phyloP scores from a whole-genome alignment of 2,888 invertebrate genomes.

The Nemotelus nigrinus region DNA sequence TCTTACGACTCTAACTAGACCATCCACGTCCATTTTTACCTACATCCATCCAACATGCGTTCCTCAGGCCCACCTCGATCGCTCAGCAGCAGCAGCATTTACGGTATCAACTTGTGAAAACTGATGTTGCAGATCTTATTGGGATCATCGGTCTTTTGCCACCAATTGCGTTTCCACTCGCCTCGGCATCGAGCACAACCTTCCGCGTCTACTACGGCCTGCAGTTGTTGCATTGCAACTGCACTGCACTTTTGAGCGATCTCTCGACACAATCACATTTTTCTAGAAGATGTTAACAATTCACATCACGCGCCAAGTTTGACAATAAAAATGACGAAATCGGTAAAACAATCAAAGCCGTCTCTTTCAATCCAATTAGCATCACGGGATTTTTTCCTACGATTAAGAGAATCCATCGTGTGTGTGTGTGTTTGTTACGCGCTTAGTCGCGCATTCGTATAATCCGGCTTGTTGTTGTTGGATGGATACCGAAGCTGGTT shows the following conservation, averaged over 20 bases:
- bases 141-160: constrained; percentile 9
- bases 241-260: neutral
- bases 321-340: constrained; percentile 54
- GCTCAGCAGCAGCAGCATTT: neutral
- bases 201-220: neutral
- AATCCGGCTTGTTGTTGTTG: no score
- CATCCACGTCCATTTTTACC: constrained; percentile 7
- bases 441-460: no score
- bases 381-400: constrained; percentile 48
- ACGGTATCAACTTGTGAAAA: constrained; percentile 9
- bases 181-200: neutral
- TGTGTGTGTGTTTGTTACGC: neutral
- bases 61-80: neutral
- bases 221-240: no score
- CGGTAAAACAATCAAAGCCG: constrained; percentile 52
- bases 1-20: neutral
- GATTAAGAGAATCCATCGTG: constrained; percentile 4
- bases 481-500: no score
- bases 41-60: neutral
- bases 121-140: constrained; percentile 1
- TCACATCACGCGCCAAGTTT: constrained; percentile 54
- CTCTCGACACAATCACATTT: neutral
- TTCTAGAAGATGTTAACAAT: constrained; percentile 47
- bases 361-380: constrained; percentile 53
- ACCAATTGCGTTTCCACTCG: constrained; percentile 17